Evolutionary conservation across 2,888 invertebrate species (phyloP), one percentile per base, ranked within the genome.

Genomic region (Sphaerophoria rueppellii): DNA sequence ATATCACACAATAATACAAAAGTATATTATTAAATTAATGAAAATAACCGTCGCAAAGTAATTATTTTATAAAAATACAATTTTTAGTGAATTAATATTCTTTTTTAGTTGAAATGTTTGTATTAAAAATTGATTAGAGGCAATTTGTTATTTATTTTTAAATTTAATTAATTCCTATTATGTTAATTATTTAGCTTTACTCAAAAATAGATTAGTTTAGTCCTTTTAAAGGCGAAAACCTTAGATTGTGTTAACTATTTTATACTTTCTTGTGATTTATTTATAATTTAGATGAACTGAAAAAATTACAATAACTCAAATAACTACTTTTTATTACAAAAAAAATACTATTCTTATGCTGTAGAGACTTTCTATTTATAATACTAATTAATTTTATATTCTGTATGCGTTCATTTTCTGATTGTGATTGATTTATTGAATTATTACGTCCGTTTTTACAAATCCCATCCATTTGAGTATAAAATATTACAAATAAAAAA

Each of bases 361-460:
- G 40, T 76, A 70, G 57, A 58, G 12, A 74, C 52, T 78, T 74
- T 71, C 55, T 73, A 58, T 61, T 40, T 7, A 40, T 40, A 40
- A 40, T 40, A 40, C 6, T 40, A 40, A 40, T 40, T 40, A 7
- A 40, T 40, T 40, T 7, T 40, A 7, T 40, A 63, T 82, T 63
- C 9, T 50, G 37, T 50, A 35, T 50, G 2, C 35, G 14, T 65
- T 48, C 14, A 48, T 2, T 9, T 34, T 16, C 32, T 16, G 7
- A 46, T 61, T 81, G 54, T 70, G 48, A 72, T 76, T 75, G 57
- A 50, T 72, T 72, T 76, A 73, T 73, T 63, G 14, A 75, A 73
- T 85, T 77, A 77, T 81, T 73, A 85, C 85, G 85, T 85, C 81
- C 85, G 80, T 81, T 85, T 58, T 76, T 77, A 85, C 81, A 81